Evolutionary conservation across 1,140 invertebrate genomes (phyloP).

Genomic region (Goniozus legneri): DNA sequence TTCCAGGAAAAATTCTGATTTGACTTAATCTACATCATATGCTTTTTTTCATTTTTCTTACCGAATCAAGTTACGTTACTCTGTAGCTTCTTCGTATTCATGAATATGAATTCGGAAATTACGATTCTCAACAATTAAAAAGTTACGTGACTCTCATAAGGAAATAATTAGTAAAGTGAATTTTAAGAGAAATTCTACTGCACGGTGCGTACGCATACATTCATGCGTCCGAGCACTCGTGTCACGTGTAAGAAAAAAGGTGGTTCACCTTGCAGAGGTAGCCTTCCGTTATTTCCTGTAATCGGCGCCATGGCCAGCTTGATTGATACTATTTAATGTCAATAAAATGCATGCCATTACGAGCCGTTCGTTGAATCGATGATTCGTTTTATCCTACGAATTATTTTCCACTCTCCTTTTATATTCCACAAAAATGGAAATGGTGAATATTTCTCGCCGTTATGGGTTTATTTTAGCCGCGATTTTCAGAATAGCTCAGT

Average conservation of each 20-base stretch:
- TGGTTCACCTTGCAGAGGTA: slow-evolving; percentile 33
- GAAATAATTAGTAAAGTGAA: too few relatives aligned
- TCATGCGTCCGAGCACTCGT: not conserved
- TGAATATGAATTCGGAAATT: too few relatives aligned
- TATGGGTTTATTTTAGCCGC: too few relatives aligned
- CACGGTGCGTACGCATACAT: slow-evolving; percentile 7
- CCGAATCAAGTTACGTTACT: too few relatives aligned
- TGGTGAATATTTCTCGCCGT: too few relatives aligned
- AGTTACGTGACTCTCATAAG: too few relatives aligned
- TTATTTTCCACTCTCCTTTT: slow-evolving; percentile 3
- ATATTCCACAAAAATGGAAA: slow-evolving; percentile 2
- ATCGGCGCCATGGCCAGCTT: slow-evolving; percentile 9
- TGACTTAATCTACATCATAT: too few relatives aligned
- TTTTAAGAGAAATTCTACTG: slow-evolving; percentile 24
- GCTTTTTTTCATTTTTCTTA: too few relatives aligned
- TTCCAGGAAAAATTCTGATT: too few relatives aligned
- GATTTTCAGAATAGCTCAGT: too few relatives aligned
- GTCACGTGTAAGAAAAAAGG: slow-evolving; percentile 23
- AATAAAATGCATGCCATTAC: slow-evolving; percentile 1
- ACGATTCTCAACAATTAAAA: too few relatives aligned
- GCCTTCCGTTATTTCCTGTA: slow-evolving; percentile 33
- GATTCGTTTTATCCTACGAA: not conserved
- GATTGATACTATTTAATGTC: slow-evolving; percentile 3
- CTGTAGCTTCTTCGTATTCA: too few relatives aligned
- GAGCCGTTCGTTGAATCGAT: slow-evolving; percentile 9